phyloP scores from a whole-genome alignment of 2,113 vertebrate genomes.

The Symphodus melops region DNA sequence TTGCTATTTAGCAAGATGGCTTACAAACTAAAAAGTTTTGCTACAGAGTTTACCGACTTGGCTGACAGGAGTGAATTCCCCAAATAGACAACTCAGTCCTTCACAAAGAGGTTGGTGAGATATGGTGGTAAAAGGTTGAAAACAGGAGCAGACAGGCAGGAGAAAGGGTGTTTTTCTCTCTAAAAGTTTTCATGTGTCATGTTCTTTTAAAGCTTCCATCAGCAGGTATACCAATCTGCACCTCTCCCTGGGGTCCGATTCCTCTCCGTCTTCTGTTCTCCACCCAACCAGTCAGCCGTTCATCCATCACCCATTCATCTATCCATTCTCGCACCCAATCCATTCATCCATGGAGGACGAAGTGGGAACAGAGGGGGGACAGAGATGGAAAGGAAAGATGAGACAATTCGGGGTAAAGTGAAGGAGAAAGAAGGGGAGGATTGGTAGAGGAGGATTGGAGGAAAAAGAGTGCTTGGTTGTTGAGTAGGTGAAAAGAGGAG shows the following conservation, averaged over 20 bases:
- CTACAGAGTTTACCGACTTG: background rate
- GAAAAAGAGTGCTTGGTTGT: constrained; percentile 9
- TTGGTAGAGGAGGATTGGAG: constrained; percentile 18
- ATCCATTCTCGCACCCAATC: constrained; percentile 10
- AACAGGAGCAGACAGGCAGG: constrained; percentile 4
- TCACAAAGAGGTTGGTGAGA: constrained; percentile 28
- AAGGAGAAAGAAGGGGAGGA: constrained; percentile 1
- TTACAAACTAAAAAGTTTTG: constrained; percentile 3
- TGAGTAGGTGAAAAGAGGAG: constrained; percentile 18
- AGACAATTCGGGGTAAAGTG: constrained; percentile 21
- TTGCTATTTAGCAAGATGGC: background rate
- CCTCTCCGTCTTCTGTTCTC: constrained; percentile 52
- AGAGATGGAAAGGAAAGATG: constrained; percentile 32
- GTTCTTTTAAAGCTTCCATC: constrained; percentile 79
- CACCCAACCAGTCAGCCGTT: constrained; percentile 44
- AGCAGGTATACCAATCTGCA: constrained; percentile 71
- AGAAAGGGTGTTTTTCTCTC: constrained; percentile 27
- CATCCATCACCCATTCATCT: constrained; percentile 72
- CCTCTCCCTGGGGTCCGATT: constrained; percentile 64
- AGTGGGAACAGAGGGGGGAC: constrained; percentile 36
- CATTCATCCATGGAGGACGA: constrained; percentile 70
- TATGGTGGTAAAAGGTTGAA: constrained; percentile 27
- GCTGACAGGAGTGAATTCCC: constrained; percentile 11
- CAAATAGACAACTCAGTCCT: constrained; percentile 10
- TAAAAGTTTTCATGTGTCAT: constrained; percentile 58